A percentile compares a stretch with the other conserved stretches of the same genome.
phyloP scores from a whole-genome alignment of 2,888 invertebrate genomes.

The Drosophila sordidula region DNA sequence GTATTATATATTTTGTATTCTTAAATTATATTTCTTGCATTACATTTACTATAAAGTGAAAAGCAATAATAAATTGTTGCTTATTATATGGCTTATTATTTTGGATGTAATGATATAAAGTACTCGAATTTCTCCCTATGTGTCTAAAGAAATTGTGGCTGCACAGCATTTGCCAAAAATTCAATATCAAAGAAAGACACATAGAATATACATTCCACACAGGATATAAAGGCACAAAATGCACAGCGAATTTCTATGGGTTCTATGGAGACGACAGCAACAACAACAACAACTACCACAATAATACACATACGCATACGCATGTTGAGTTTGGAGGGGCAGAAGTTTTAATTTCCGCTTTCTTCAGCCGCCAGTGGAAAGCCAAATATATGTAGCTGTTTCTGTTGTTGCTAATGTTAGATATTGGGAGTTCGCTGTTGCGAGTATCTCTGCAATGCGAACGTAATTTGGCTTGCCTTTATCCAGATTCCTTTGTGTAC shows the following conservation, averaged over 20 bases:
- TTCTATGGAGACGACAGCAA: slow-evolving; percentile 4
- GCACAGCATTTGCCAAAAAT: slow-evolving; percentile 6
- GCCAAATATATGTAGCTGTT: slow-evolving; percentile 26
- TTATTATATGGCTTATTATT: too few relatives aligned
- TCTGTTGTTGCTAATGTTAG: background rate
- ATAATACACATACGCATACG: slow-evolving; percentile 7
- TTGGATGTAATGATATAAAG: background rate
- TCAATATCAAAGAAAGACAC: slow-evolving; percentile 22
- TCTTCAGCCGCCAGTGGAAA: slow-evolving; percentile 40
- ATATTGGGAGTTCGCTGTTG: background rate
- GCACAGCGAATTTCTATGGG: slow-evolving; percentile 1
- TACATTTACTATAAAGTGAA: too few relatives aligned
- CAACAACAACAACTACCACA: background rate
- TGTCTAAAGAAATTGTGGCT: background rate
- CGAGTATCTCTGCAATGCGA: slow-evolving; percentile 1
- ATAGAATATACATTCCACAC: background rate
- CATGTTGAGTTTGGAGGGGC: slow-evolving; percentile 16
- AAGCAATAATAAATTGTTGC: too few relatives aligned
- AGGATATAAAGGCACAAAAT: slow-evolving; percentile 14
- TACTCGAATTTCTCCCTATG: too few relatives aligned
- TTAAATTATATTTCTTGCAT: too few relatives aligned
- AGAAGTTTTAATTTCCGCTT: slow-evolving; percentile 66
- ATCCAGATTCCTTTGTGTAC: slow-evolving; percentile 22
- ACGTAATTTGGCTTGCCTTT: slow-evolving; percentile 12
- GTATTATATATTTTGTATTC: too few relatives aligned